Conservation (phyloP, 1,140 invertebrate genomes). For the Sitodiplosis mosellana region DNA sequence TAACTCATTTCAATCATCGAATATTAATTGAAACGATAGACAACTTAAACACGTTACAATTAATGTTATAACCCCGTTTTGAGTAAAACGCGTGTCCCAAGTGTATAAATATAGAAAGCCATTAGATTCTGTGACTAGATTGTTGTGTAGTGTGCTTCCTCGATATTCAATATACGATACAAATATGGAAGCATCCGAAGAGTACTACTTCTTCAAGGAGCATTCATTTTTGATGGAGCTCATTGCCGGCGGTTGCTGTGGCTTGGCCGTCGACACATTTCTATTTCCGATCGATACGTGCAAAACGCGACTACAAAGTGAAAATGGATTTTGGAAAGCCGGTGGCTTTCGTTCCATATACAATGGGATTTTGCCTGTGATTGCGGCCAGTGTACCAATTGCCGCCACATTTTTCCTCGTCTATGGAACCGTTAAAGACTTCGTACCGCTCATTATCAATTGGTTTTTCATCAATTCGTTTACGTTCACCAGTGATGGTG, state of each 20-base stretch:
- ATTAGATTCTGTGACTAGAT: no score
- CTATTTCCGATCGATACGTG: conserved; percentile 88
- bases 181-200: no score
- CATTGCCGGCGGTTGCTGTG: conserved; percentile 46
- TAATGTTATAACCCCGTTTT: no score
- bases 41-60: no score
- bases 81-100: no score
- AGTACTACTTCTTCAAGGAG: no score
- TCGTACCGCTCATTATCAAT: conserved; percentile 2
- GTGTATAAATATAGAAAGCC: no score
- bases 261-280: conserved; percentile 55
- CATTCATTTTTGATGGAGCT: no score
- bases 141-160: no score
- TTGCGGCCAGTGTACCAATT: conserved; percentile 69
- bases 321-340: conserved; percentile 65
- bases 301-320: conserved; percentile 83
- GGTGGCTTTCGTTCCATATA: conserved; percentile 84
- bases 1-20: no score
- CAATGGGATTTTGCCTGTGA: conserved; percentile 65
- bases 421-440: neutral
- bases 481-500: conserved; percentile 76
- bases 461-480: conserved; percentile 61
- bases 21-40: no score
- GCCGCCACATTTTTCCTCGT: conserved; percentile 24
- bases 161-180: no score